A percentile compares a stretch with the other conserved stretches of the same genome.
These are phyloP conservation scores for Peromyscus californicus DNA, from an alignment of 2,113 vertebrate species.

Conservation along the genomic window DNA sequence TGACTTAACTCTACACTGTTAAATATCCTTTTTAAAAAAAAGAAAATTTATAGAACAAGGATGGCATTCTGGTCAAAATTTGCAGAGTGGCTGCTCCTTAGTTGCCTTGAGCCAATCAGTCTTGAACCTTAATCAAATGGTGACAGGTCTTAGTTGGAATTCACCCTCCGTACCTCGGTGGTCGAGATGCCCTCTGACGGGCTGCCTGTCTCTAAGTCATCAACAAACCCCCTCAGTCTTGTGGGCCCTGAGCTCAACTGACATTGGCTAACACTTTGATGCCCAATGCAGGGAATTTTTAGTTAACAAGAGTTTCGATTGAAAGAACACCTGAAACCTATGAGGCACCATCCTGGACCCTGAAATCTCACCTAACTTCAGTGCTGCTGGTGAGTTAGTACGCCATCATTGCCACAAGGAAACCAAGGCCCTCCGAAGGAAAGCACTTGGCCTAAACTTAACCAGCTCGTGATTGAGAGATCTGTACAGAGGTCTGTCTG, in stretches of 20 bases:
- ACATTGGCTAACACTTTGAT: neutral
- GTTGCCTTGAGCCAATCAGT: neutral
- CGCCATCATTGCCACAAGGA: neutral
- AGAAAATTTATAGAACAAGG: neutral
- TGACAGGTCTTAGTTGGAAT: neutral
- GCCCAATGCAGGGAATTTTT: neutral
- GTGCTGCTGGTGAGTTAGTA: neutral
- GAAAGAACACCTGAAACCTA: neutral
- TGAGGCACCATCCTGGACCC: neutral
- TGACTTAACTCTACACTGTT: neutral
- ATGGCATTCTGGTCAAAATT: neutral
- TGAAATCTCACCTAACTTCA: neutral
- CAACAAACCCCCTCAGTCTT: neutral
- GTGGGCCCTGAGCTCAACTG: neutral
- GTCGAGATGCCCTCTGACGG: neutral
- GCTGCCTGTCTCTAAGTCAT: neutral
- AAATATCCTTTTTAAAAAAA: neutral
- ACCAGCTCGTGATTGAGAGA: neutral
- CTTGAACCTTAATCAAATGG: neutral
- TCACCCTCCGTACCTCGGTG: neutral
- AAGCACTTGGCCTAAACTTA: neutral
- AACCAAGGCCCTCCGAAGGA: neutral
- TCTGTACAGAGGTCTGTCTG: neutral
- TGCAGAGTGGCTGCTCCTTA: neutral
- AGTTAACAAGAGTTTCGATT: slow-evolving; percentile 2